Conservation (phyloP, 2,113 vertebrate species). For the Sphyrna mokarran region DNA sequence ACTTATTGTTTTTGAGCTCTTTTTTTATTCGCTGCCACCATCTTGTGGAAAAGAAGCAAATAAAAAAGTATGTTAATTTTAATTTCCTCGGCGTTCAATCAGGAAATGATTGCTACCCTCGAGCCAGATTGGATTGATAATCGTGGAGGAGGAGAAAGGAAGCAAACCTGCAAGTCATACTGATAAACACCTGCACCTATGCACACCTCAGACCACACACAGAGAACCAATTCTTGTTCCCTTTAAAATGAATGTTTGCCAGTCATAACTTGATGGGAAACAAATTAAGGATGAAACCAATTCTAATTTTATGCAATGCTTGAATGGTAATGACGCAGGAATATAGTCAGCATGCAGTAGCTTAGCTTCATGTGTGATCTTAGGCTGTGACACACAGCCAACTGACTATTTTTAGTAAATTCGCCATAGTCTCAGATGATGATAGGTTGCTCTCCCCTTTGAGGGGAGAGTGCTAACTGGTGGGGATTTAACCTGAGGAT, state of each 20-base stretch:
- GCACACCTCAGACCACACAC: constrained; percentile 71
- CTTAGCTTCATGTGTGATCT: not conserved
- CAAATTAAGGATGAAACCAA: constrained; percentile 24
- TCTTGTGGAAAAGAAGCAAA: constrained; percentile 1
- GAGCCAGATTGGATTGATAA: constrained; percentile 7
- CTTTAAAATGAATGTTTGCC: constrained; percentile 34
- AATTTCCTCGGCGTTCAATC: not conserved
- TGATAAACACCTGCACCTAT: constrained; percentile 58
- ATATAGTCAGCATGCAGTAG: not conserved
- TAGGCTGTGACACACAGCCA: not conserved
- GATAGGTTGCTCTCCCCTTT: too few species aligned
- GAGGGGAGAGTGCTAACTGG: too few species aligned
- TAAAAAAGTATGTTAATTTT: constrained; percentile 1
- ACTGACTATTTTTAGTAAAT: not conserved
- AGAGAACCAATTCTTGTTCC: constrained; percentile 59
- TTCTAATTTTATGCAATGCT: not conserved
- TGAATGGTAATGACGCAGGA: not conserved
- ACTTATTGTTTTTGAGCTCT: not conserved
- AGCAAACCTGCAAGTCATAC: constrained; percentile 59
- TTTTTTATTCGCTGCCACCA: not conserved
- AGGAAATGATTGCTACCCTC: not conserved
- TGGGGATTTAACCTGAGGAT: too few species aligned
- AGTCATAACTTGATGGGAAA: not conserved
- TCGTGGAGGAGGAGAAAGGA: not conserved
- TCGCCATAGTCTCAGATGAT: too few species aligned